Evolutionary conservation across 2,888 invertebrate species (phyloP).

Genomic region (Thelaira solivaga): DNA sequence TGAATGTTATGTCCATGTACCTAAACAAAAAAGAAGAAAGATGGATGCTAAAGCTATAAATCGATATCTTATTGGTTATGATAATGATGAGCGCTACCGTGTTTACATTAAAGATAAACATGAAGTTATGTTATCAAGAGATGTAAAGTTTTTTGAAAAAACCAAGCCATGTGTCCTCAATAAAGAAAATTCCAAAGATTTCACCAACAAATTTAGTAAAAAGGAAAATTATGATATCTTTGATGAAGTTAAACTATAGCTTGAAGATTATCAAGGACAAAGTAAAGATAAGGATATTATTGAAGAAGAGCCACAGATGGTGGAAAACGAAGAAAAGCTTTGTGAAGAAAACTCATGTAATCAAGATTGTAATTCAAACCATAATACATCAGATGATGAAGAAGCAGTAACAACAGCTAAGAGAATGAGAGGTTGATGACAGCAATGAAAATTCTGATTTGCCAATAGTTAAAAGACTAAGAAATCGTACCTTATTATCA

Average conservation of each 20-base stretch:
- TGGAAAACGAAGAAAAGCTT: too few relatives aligned
- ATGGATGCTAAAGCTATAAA: neutral
- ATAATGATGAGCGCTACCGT: neutral
- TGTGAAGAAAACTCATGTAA: neutral
- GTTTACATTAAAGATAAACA: neutral
- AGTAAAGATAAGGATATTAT: neutral
- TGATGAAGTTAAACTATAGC: neutral
- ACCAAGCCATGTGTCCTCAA: too few relatives aligned
- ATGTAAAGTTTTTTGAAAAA: conserved; percentile 8
- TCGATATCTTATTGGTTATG: neutral
- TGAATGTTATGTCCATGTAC: neutral
- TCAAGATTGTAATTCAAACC: neutral
- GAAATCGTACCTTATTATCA: neutral
- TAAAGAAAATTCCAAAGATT: too few relatives aligned
- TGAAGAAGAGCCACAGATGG: neutral
- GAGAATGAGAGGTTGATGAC: conserved; percentile 8
- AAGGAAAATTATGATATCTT: neutral
- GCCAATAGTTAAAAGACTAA: conserved; percentile 3
- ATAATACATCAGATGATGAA: neutral
- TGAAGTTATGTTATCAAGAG: neutral
- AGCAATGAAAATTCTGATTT: too few relatives aligned
- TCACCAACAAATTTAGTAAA: neutral
- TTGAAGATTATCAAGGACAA: conserved; percentile 4
- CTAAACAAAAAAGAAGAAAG: neutral
- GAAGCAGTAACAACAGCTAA: neutral